A percentile compares a stretch with the other conserved stretches of the same genome.
Evolutionary conservation across 2,888 invertebrate genomes (phyloP).

Genomic region (Eupithecia vulgata): DNA sequence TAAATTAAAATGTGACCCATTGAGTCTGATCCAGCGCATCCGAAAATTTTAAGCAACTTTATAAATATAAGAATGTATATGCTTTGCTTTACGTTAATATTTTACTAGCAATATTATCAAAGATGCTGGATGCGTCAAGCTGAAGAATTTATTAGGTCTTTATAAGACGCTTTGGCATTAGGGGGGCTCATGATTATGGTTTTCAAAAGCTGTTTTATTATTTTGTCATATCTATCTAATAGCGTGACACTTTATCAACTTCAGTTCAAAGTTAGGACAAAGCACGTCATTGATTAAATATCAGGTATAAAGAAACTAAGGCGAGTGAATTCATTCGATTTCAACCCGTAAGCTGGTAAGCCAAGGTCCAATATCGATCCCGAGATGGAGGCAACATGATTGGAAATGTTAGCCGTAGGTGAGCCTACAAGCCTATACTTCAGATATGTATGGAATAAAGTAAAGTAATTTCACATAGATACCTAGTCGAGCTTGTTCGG

Average conservation of each 20-base stretch:
- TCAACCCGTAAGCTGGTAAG: slow-evolving; percentile 23
- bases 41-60: not conserved
- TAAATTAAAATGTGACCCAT: not conserved
- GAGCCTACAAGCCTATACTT: slow-evolving; percentile 27
- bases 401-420: slow-evolving; percentile 46
- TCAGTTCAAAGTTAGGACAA: slow-evolving; percentile 38
- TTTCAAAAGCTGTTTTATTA: not conserved
- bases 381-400: slow-evolving; percentile 43
- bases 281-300: slow-evolving; percentile 42
- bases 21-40: not conserved
- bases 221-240: not conserved
- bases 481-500: not conserved
- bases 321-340: slow-evolving; percentile 17
- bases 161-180: no score
- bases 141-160: no score
- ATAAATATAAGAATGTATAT: not conserved
- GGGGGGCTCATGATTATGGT: no score
- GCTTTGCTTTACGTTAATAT: slow-evolving; percentile 37
- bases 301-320: slow-evolving; percentile 31
- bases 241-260: slow-evolving; percentile 12
- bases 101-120: slow-evolving; percentile 43
- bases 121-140: no score
- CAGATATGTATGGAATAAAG: slow-evolving; percentile 41
- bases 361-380: slow-evolving; percentile 31
- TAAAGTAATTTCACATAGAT: not conserved